Base-by-base conservation (phyloP, 2,888 invertebrate genomes). In the Troides oblongomaculatus region DNA sequence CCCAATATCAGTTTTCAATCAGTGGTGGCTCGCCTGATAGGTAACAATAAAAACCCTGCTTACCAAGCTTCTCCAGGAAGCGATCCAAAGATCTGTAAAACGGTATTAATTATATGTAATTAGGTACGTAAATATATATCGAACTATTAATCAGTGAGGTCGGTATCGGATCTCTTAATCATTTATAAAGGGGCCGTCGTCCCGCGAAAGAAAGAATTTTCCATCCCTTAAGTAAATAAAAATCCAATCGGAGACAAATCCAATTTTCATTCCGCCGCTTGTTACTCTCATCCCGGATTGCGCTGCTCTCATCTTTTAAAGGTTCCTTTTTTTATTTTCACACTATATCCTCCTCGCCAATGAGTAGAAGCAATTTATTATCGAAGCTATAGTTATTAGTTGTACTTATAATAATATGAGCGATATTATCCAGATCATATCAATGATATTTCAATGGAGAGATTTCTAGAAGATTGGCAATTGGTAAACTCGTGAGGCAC, bases 161-260 rank as follows among this genome's bases (percentile, higher is more conserved):
- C 64, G 73, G 62, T 72, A 70, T 53, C 43, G 65, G 39, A 62
- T 72, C 74, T 71, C 83, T 85, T 89, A 90, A 89, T 86, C 90
- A 91, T 92, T 92, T 90, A 90, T 90, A 90, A 91, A 85, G 85
- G 85, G 85, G 86, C 84, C 84, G 79, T 78, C 75, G 77, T 73
- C 74, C 62, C 77, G 77, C 73, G 76, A 74, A 76, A 76, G 74
- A 76, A 83, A 80, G 84, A 90, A 90, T 91, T 91, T 90, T 91
- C 91, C 92, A 91, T 90, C 36, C 90, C 90, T 91, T 92, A 91
- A 92, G 90, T 91, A 92, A 92, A 92, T 92, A 92, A 91, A 91
- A 92, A 90, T 92, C 91, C 92, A 92, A 92, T 92, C 91, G 91
- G 89, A 82, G 81, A 84, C 84, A 90, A 90, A 92, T 92, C 88